These are phyloP conservation scores for Erpetoichthys calabaricus DNA, from an alignment of 2,797 vertebrate genomes.

Conservation along the genomic window DNA sequence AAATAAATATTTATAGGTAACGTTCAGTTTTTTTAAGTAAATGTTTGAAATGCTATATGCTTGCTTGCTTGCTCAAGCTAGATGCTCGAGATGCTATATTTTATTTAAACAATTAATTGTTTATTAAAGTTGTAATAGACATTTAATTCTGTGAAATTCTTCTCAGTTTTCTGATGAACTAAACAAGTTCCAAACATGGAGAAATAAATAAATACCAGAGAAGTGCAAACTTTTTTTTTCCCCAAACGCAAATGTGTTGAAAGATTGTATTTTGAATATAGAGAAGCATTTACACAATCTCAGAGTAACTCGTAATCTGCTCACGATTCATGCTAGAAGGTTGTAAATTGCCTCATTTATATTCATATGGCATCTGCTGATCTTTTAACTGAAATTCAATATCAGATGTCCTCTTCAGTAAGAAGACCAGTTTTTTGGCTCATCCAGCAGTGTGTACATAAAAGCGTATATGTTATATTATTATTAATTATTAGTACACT, in stretches of 20 bases:
- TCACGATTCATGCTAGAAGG: slow-evolving; percentile 1
- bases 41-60: too few relatives aligned
- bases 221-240: too few relatives aligned
- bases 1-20: too few relatives aligned
- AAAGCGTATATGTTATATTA: slow-evolving; percentile 4
- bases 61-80: too few relatives aligned
- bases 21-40: too few relatives aligned
- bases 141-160: too few relatives aligned
- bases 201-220: too few relatives aligned
- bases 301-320: slow-evolving; percentile 3
- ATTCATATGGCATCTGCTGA: slow-evolving; percentile 2
- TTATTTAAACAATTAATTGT: too few relatives aligned
- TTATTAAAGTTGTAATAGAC: too few relatives aligned
- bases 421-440: slow-evolving; percentile 1
- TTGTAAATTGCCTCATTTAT: slow-evolving; percentile 5
- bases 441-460: not conserved
- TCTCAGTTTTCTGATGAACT: too few relatives aligned
- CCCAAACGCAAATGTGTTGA: not conserved
- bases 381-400: slow-evolving; percentile 4
- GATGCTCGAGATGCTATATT: too few relatives aligned
- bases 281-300: not conserved
- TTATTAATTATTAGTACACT: not conserved
- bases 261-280: not conserved
- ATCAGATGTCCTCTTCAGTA: not conserved
- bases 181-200: too few relatives aligned